Percentiles rank a stretch among this genome's conserved stretches.
Evolutionary conservation across 2,797 vertebrate species (phyloP).

Genomic region (Tolypeutes matacus): DNA sequence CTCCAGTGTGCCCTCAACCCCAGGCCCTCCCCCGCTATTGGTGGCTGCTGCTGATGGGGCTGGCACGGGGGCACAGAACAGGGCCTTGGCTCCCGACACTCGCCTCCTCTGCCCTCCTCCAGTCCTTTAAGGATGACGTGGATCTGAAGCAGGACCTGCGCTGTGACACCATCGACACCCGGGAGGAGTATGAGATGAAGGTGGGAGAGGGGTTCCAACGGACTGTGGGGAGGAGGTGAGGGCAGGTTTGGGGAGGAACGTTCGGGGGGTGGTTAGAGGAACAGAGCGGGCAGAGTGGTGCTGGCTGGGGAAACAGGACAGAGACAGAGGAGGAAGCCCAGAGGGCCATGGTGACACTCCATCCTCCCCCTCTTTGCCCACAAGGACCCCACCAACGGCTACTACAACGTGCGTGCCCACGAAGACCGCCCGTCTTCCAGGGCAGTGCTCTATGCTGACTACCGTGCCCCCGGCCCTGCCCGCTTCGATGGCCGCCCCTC

Average conservation of each 20-base stretch:
- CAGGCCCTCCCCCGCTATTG: not conserved
- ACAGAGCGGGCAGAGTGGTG: not conserved
- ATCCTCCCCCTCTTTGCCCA: not conserved
- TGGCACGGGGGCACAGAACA: not conserved
- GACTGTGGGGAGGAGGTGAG: not conserved
- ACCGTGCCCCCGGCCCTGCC: conserved; percentile 91
- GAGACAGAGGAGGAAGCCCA: too few species aligned
- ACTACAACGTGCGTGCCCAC: conserved; percentile 97
- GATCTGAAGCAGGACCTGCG: conserved; percentile 96
- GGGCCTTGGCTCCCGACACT: not conserved
- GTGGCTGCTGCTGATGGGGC: not conserved
- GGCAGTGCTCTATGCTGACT: conserved; percentile 94
- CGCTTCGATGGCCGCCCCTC: conserved; percentile 94
- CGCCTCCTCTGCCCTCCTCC: conserved; percentile 54
- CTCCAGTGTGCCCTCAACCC: not conserved
- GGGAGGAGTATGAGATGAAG: conserved; percentile 98
- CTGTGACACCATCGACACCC: conserved; percentile 92
- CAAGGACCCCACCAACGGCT: conserved; percentile 97
- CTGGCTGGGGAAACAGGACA: too few species aligned
- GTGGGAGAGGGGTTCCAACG: conserved; percentile 81
- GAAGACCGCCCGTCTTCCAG: conserved; percentile 94
- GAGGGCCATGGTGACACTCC: not conserved
- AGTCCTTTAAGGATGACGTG: conserved; percentile 98
- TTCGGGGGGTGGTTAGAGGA: not conserved
- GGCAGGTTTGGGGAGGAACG: not conserved